Evolutionary conservation across 2,797 vertebrate genomes (phyloP), one percentile per base, ranked within the genome.

Genomic region (Clarias laeviceps): DNA sequence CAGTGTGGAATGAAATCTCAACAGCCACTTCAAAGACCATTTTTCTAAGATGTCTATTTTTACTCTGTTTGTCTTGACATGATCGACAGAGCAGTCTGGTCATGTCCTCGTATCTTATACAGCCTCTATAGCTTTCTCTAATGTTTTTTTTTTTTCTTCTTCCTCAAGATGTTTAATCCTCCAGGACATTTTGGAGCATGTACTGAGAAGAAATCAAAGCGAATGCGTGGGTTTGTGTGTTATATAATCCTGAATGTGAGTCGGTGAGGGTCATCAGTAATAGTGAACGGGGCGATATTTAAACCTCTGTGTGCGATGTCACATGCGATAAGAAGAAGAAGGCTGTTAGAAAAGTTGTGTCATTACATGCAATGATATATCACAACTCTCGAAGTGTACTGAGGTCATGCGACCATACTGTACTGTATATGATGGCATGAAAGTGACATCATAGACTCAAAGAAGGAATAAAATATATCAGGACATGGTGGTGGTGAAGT

Each of bases 11-110:
- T 9, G 32, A 83, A 68, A 85, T 84, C 86, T 89, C 79, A 34
- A 89, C 72, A 89, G 82, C 81, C 84, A 90, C 88, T 89, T 90
- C 88, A 90, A 90, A 90, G 87, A 82, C 82, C 40, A 17, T 78
- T 79, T 72, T 65, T 83, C 34, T 34, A 72, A 74, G 82, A 65
- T 11, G 70, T 29, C 59, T 65, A 64, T 59, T 88, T 69, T 82
- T 69, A 57, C 64, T 64, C 59, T 76, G 82, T 82, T 6, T 85
- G 88, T 81, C 84, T 88, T 34, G 70, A 88, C 89, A 88, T 17
- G 85, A 90, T 72, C 57, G 77, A 80, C 79, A 73, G 87, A 84
- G 86, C 29, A 62, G 85, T 84, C 86, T 81, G 80, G 84, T 90
- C 88, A 86, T 87, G 85, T 87, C 66, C 73, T 77, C 65, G 54